Evolutionary conservation across 2,797 vertebrate genomes (phyloP).

Genomic region (Eospalax fontanierii): DNA sequence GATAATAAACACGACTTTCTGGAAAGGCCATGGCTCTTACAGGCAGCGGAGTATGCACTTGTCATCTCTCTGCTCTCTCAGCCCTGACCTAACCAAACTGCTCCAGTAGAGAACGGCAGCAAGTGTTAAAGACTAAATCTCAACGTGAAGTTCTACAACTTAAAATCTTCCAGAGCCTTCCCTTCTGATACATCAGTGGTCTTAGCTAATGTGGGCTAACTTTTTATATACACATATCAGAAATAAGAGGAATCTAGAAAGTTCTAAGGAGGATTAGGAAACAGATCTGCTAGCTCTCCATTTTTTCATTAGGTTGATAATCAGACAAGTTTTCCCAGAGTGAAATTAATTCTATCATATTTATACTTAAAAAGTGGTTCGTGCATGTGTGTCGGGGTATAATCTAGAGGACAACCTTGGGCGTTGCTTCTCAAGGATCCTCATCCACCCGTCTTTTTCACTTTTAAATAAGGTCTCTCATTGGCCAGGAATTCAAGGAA

Average conservation of each 20-base stretch:
- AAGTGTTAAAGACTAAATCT: neutral
- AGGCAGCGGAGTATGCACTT: neutral
- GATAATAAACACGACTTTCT: neutral
- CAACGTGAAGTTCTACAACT: neutral
- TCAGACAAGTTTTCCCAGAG: neutral
- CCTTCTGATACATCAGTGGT: neutral
- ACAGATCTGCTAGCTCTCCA: neutral
- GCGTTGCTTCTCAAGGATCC: no score
- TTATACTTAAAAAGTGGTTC: no score
- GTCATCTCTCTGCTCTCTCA: neutral
- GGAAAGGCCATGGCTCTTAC: constrained; percentile 15
- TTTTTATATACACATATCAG: neutral
- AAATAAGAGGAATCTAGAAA: neutral
- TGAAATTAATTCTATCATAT: neutral
- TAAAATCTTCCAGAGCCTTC: neutral
- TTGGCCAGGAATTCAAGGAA: no score
- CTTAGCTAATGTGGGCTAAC: neutral
- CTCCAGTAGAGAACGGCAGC: neutral
- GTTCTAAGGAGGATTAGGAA: neutral
- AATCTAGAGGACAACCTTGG: neutral
- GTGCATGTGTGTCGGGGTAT: no score
- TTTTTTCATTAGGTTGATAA: neutral
- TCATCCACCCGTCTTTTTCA: no score
- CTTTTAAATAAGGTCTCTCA: no score
- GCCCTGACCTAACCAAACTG: neutral